Evolutionary conservation across 2,888 invertebrate genomes (phyloP), one percentile per base, ranked within the genome.

Genomic region (Folsomia manolachei): DNA sequence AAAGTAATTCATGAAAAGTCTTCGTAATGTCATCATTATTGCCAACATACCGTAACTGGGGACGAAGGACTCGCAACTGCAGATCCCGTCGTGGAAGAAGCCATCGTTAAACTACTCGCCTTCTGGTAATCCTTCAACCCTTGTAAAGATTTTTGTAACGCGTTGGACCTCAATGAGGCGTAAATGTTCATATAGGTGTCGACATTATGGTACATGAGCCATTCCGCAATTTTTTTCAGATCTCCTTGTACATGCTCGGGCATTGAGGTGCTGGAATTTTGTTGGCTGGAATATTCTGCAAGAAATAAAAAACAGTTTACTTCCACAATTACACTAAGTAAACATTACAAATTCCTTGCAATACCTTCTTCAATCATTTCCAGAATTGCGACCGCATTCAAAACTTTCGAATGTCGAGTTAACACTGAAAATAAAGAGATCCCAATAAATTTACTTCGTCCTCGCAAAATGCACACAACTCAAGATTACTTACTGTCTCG

Each of bases 361-460:
- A 56, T 19, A 87, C 94, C 94, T 84, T 95, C 94, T 83, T 95
- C 95, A 70, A 90, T 88, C 76, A 80, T 78, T 73, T 80, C 80
- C 82, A 97, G 86, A 11, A 97, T 87, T n/a, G 91, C 89, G 1
- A 95, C 91, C 0, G 97, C 92, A 23, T 93, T 89, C 69, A 96
- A 86, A 0, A 95, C 93, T 76, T 91, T 90, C 72, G 94, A 95
- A 84, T 96, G 92, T 75, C 94, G 90, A 75, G 89, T 90, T 53
- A 97, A 84, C 73, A 95, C n/a, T n/a, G n/a, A n/a, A n/a, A n/a
- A n/a, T 86, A n/a, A n/a, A n/a, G n/a, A n/a, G n/a, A n/a, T n/a
- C n/a, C n/a, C n/a, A n/a, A n/a, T n/a, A n/a, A n/a, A n/a, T n/a
- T n/a, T n/a, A n/a, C n/a, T n/a, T n/a, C n/a, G n/a, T n/a, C n/a